Percentiles rank a stretch among this genome's conserved stretches.
phyloP scores from a whole-genome alignment of 2,888 invertebrate species.

The Drepana falcataria region DNA sequence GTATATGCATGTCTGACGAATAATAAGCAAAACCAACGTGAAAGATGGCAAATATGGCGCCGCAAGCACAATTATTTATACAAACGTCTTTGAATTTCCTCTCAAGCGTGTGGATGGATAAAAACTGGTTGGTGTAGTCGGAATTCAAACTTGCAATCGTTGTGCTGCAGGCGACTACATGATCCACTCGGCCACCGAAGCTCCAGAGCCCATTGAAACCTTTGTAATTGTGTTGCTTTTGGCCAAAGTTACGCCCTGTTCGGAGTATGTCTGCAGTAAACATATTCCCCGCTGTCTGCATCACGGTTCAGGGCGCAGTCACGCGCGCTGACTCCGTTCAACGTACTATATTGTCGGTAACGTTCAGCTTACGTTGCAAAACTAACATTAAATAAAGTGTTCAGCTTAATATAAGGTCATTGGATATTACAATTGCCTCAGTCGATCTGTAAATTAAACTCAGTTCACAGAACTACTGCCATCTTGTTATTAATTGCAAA shows the following conservation, averaged over 20 bases:
- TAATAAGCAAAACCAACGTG: no score
- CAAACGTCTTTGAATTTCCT: no score
- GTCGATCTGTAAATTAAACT: not conserved
- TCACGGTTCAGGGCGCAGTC: slow-evolving; percentile 64
- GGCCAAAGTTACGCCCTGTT: slow-evolving; percentile 7
- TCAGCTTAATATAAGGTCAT: not conserved
- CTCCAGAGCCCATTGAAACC: no score
- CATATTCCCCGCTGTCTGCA: slow-evolving; percentile 34
- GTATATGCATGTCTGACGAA: no score
- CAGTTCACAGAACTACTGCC: not conserved
- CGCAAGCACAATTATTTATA: no score
- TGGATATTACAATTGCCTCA: not conserved
- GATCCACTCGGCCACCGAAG: no score
- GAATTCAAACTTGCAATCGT: no score
- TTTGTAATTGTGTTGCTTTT: no score
- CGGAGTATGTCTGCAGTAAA: slow-evolving; percentile 10
- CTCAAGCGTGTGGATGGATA: no score
- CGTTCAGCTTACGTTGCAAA: not conserved
- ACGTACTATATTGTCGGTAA: not conserved
- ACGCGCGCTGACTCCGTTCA: slow-evolving; percentile 53
- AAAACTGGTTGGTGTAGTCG: no score
- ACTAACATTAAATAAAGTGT: not conserved
- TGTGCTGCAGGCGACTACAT: no score
- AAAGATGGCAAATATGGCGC: no score
- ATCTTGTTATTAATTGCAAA: not conserved